Percentiles rank a stretch among this genome's conserved stretches.
Conservation (phyloP, 2,888 invertebrate genomes). For the Reticulitermes lucifugus region DNA sequence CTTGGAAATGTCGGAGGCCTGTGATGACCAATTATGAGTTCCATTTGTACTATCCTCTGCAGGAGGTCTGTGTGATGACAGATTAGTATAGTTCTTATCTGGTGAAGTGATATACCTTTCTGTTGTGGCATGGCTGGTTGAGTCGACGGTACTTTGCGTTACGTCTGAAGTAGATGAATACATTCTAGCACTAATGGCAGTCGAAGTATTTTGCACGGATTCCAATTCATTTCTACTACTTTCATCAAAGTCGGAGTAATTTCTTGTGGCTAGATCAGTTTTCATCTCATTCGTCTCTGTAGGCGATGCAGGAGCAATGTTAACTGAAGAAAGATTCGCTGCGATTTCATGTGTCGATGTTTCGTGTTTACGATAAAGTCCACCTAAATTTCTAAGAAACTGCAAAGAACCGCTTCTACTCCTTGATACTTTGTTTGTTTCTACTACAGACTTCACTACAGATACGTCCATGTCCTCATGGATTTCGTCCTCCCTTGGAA, state of each 20-base stretch:
- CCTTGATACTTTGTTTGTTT: conserved; percentile 68
- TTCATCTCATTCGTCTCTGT: not conserved
- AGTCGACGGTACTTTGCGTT: no score
- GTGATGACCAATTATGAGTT: not conserved
- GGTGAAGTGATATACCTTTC: no score
- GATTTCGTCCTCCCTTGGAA: conserved; percentile 67
- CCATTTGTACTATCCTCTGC: no score
- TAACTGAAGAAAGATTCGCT: not conserved
- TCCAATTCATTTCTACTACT: not conserved
- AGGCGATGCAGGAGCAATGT: not conserved
- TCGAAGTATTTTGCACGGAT: no score
- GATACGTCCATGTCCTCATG: conserved; percentile 72
- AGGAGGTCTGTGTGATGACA: no score
- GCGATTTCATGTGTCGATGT: not conserved
- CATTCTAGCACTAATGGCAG: no score
- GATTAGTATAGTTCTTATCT: no score
- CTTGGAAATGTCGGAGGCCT: not conserved
- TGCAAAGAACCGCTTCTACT: conserved; percentile 59
- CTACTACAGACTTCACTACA: conserved; percentile 68
- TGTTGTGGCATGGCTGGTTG: no score
- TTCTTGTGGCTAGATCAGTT: not conserved
- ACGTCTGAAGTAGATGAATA: no score
- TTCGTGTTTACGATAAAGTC: conserved; percentile 16
- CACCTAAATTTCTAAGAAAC: conserved; percentile 4
- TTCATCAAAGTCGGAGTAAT: not conserved